Conservation (phyloP, 2,888 invertebrate species). For the Sclerodermus sp. region DNA sequence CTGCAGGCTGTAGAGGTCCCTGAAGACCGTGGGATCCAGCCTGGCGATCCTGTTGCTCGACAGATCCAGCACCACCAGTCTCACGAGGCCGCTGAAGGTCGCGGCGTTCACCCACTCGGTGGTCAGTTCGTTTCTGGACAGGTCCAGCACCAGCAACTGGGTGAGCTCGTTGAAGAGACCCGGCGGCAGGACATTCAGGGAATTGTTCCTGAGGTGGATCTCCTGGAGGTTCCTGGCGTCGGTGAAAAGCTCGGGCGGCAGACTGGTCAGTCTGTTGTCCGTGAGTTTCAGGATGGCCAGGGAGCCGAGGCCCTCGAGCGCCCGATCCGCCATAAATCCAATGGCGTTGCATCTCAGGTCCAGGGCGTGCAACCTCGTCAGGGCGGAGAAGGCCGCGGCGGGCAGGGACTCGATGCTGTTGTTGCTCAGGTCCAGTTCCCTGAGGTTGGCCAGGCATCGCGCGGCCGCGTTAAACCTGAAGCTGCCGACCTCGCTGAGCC, state of each 20-base stretch:
- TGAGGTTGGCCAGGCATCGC: conserved; percentile 71
- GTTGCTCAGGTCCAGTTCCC: conserved; percentile 73
- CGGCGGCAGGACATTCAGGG: conserved; percentile 77
- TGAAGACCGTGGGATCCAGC: conserved; percentile 75
- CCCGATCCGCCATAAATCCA: conserved; percentile 74
- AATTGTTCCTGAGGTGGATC: conserved; percentile 81
- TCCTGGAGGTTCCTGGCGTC: conserved; percentile 78
- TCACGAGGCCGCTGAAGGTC: conserved; percentile 75
- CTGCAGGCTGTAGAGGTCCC: conserved; percentile 78
- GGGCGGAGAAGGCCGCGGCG: conserved; percentile 70
- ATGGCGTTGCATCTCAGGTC: conserved; percentile 78
- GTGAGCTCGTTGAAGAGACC: conserved; percentile 76
- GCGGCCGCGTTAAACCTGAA: conserved; percentile 70
- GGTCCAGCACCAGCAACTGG: conserved; percentile 74
- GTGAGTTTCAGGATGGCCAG: conserved; percentile 76
- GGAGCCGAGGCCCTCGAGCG: conserved; percentile 74
- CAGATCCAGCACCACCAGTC: conserved; percentile 76
- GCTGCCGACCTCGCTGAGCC: conserved; percentile 73
- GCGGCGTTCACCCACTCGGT: conserved; percentile 82
- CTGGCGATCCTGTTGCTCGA: conserved; percentile 76
- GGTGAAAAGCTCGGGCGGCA: conserved; percentile 81
- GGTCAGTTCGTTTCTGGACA: conserved; percentile 78
- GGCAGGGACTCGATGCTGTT: conserved; percentile 78
- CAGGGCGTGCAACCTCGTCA: conserved; percentile 72
- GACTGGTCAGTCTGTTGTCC: conserved; percentile 76